A percentile compares a stretch with the other conserved stretches of the same genome.
phyloP scores from a whole-genome alignment of 2,888 invertebrate genomes.

The Athalia circularis region DNA sequence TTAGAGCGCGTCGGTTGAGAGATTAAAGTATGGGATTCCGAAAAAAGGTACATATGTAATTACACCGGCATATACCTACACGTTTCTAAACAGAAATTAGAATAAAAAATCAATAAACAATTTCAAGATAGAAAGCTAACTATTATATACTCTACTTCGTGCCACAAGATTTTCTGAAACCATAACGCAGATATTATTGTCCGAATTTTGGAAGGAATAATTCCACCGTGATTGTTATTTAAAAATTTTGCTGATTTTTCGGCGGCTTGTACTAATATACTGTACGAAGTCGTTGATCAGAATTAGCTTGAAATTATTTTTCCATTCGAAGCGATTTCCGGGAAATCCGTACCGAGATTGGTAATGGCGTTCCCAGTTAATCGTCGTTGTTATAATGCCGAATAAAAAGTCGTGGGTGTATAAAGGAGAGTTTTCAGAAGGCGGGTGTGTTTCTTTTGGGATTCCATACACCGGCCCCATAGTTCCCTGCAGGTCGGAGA shows the following conservation, averaged over 20 bases:
- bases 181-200: not conserved
- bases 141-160: constrained; percentile 7
- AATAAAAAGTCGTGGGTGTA: constrained; percentile 18
- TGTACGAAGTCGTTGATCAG: too few relatives aligned
- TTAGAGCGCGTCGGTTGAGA: constrained; percentile 7
- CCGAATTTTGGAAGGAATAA: not conserved
- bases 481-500: constrained; percentile 15
- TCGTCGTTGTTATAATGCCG: not conserved
- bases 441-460: constrained; percentile 24
- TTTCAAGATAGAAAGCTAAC: constrained; percentile 21
- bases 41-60: constrained; percentile 19
- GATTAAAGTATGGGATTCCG: not conserved
- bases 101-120: constrained; percentile 27
- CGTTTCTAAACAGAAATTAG: constrained; percentile 29
- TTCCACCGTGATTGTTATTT: too few relatives aligned
- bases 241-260: too few relatives aligned
- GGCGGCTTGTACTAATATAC: too few relatives aligned
- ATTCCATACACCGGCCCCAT: not conserved
- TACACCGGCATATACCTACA: not conserved
- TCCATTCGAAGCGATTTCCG: not conserved
- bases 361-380: not conserved
- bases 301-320: too few relatives aligned
- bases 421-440: constrained; percentile 38
- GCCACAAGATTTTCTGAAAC: not conserved
- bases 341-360: not conserved